Conservation (phyloP, 2,797 vertebrate genomes). For the Fistularia tabacaria region DNA sequence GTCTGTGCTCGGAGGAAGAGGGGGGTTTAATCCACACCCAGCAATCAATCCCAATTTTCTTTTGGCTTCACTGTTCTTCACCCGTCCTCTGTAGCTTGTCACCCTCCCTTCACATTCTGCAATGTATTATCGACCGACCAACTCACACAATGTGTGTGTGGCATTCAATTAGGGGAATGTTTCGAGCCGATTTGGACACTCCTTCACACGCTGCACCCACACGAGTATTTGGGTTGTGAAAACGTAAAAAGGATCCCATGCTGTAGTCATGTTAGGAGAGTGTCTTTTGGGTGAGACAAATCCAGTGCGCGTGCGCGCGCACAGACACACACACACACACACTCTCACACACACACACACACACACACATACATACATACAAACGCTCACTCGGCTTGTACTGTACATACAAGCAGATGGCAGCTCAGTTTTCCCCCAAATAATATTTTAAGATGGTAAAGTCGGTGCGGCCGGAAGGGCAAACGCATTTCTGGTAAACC, state of each 20-base stretch:
- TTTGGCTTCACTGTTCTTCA: conserved; percentile 45
- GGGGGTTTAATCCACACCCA: conserved; percentile 52
- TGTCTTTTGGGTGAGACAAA: conserved; percentile 33
- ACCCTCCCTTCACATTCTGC: conserved; percentile 28
- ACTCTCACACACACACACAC: conserved; percentile 3
- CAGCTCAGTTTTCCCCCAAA: conserved; percentile 57
- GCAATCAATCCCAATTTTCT: conserved; percentile 63
- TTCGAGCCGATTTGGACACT: conserved; percentile 37
- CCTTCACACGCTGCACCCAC: conserved; percentile 42
- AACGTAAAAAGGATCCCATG: conserved; percentile 36
- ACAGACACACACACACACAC: neutral
- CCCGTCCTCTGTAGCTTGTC: conserved; percentile 40
- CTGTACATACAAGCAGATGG: conserved; percentile 59
- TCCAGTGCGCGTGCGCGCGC: neutral
- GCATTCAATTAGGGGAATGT: conserved; percentile 31
- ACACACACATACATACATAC: conserved; percentile 1
- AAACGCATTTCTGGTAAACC: conserved; percentile 45
- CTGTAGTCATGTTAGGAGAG: conserved; percentile 37
- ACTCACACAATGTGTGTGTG: conserved; percentile 9
- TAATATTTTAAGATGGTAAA: conserved; percentile 45
- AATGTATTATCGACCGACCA: conserved; percentile 40
- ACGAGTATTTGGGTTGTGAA: conserved; percentile 47
- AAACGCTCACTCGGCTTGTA: conserved; percentile 30
- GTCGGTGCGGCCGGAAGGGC: conserved; percentile 52
- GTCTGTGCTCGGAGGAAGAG: neutral